Conservation (phyloP, 2,888 invertebrate genomes). For the Siphlonurus alternatus region DNA sequence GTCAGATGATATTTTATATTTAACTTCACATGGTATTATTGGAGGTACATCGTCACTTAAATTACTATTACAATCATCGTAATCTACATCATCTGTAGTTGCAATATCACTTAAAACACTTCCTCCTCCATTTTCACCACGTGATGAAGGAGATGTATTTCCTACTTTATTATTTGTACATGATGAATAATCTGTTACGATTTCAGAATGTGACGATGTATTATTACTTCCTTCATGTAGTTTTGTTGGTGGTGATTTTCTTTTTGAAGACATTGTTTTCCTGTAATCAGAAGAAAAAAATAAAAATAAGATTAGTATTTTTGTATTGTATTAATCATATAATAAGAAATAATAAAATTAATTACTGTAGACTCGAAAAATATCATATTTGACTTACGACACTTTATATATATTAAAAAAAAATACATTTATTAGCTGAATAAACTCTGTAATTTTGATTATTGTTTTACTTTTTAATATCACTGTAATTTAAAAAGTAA, state of each 20-base stretch:
- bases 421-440: too few species aligned
- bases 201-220: constrained; percentile 7
- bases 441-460: too few species aligned
- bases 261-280: constrained; percentile 86
- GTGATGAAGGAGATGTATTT: neutral
- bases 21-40: neutral
- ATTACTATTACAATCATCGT: neutral
- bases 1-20: neutral
- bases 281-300: constrained; percentile 45
- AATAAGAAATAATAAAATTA: too few species aligned
- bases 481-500: too few species aligned
- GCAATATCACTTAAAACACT: neutral
- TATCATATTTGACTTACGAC: too few species aligned
- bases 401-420: too few species aligned
- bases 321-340: too few species aligned
- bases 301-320: too few species aligned
- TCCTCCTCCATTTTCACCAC: neutral
- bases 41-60: neutral
- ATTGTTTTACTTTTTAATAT: too few species aligned
- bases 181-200: neutral
- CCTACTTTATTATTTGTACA: neutral
- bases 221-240: constrained; percentile 47
- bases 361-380: too few species aligned
- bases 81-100: neutral
- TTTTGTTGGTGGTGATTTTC: constrained; percentile 90